Evolutionary conservation across 2,113 vertebrate species (phyloP).

Genomic region (Hyla sarda): DNA sequence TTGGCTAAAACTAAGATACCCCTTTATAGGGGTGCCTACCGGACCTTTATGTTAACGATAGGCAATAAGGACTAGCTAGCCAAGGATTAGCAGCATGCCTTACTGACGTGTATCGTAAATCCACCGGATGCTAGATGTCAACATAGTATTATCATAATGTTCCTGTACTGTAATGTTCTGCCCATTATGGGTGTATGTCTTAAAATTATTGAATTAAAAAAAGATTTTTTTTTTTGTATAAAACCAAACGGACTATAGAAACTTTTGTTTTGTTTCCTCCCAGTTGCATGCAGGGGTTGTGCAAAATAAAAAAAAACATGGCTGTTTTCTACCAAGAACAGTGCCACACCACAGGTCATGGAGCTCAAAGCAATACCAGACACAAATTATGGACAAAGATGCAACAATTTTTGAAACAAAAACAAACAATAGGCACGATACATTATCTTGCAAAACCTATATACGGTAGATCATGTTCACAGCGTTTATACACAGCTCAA

Average conservation of each 20-base stretch:
- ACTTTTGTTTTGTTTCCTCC: neutral
- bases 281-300: too few species aligned
- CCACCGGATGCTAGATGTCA: neutral
- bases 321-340: too few species aligned
- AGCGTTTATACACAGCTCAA: too few species aligned
- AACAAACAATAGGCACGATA: too few species aligned
- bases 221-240: conserved; percentile 5
- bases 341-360: too few species aligned
- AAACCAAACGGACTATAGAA: neutral
- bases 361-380: too few species aligned
- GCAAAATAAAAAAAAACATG: too few species aligned
- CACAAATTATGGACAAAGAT: too few species aligned
- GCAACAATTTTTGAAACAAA: too few species aligned
- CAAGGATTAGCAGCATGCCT: neutral
- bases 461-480: too few species aligned
- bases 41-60: neutral
- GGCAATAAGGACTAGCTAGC: neutral
- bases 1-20: neutral
- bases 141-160: neutral
- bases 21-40: neutral
- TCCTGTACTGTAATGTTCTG: neutral
- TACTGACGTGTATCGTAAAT: neutral
- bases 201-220: neutral
- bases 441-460: too few species aligned
- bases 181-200: neutral